Base-by-base conservation (phyloP, 35 echinoderm and acorn worm genomes). In the Lytechinus variegatus region DNA sequence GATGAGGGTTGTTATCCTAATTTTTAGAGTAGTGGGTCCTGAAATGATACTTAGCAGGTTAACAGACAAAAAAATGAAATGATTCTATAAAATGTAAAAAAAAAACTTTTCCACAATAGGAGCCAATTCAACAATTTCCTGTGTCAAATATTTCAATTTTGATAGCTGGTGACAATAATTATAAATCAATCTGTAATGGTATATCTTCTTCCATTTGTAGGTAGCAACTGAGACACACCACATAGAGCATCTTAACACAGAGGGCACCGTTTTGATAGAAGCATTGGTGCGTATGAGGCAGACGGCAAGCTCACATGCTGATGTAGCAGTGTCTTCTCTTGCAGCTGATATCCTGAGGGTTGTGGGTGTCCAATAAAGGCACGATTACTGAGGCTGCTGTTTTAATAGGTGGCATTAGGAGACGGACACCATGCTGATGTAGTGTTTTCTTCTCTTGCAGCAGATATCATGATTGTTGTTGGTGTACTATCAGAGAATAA, bases 291-390 rank as follows among this genome's bases (percentile, higher is more conserved):
- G 86, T 52, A 86, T 99, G 57, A 94, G 95, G 54, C 92, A 97
- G 53, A 99, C 97, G 27, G 98, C 98, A 4, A 99, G 97, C 89
- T 99, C 95, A 61, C 97, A 97, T 54, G 98, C 98, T 9, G 98
- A 99, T 61, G 94, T 99, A 0, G 97, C 97, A 1, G 93, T 99
- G 6, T 97, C 98, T 16, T 97, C 97, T 3, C 87, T 99, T 52
- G 97, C 98, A 11, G 97, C 96, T 12, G 98, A 99, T 90, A 97
- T 99, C 52, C 93, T 99, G 0, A 96, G 97, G 71, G 66, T 95
- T 51, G 95, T 95, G 51, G 97, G 95, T 66, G 58, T 79, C n/a
- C 66, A 79, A 24, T 79, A 79, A 24, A 24, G 0, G 5, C 16
- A 79, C 3, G 21, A 79, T 1, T 2, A 58, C 56, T 58, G 9